Evolutionary conservation across 2,888 invertebrate genomes (phyloP), one percentile per base, ranked within the genome.

Genomic region (Dromius quadrimaculatus): DNA sequence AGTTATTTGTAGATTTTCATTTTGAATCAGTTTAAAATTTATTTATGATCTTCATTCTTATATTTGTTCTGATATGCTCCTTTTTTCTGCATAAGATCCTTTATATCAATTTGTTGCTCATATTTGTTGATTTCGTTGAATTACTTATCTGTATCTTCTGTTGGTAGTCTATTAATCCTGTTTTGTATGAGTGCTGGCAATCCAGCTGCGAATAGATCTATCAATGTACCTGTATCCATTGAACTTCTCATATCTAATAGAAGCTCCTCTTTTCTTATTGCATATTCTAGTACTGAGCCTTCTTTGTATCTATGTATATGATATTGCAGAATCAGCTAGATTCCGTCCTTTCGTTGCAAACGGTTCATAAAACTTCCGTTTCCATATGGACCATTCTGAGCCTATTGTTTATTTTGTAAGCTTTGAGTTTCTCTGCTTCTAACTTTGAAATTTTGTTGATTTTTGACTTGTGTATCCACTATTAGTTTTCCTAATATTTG

Each of bases 1-100:
- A n/a, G n/a, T n/a, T 19, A 74, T 59, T 59, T 72, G 45, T 72
- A 72, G 47, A 62, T 73, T 71, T 38, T 9, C n/a, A 2, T n/a
- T 38, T 28, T 28, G 28, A 38, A 62, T 74, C 72, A 72, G 73
- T 57, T 62, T 71, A 17, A 20, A 38, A 74, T 62, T 38, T 62
- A 73, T 45, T 69, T 75, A 61, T 69, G 20, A 2, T 70, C 38
- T 34, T 50, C 22, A 19, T 32, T 20, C 17, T 19, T 9, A 19
- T 11, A 45, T 5, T 28, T 28, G 17, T 62, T 62, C 13, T 50
- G 17, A 43, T 22, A 47, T 50, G 15, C 4, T 50, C 47, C n/a
- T 36, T 3, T 34, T 62, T 71, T 63, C 17, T 45, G 4, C 15
- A 9, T 4, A 45, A 45, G 4, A 11, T 9, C 2, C 19, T 50